A percentile compares a stretch with the other conserved stretches of the same genome.
These are phyloP conservation scores for Platycercus adscitus DNA, from an alignment of 2,113 vertebrate species.

Conservation along the genomic window DNA sequence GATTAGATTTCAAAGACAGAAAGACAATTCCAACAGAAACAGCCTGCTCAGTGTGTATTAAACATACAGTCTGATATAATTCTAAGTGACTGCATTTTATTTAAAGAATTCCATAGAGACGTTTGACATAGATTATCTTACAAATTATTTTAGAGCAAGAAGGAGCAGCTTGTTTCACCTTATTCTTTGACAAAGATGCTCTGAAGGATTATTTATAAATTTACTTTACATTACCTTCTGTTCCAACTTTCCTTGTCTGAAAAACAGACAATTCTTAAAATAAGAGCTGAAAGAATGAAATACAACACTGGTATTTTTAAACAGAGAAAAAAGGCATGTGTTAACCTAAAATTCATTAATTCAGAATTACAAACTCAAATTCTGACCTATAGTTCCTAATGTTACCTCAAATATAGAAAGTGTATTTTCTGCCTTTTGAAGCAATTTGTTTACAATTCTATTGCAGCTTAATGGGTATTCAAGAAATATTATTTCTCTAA, in stretches of 20 bases:
- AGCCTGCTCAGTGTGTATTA: background rate
- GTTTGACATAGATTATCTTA: background rate
- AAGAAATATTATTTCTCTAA: background rate
- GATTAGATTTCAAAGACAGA: background rate
- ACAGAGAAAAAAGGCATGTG: background rate
- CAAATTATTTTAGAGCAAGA: background rate
- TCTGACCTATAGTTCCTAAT: background rate
- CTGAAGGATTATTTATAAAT: background rate
- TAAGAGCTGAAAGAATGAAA: background rate
- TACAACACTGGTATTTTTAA: background rate
- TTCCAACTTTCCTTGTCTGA: background rate
- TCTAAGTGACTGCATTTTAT: background rate
- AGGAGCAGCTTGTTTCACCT: background rate
- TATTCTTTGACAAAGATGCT: background rate
- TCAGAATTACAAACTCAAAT: background rate
- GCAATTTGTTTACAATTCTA: background rate
- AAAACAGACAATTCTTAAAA: background rate
- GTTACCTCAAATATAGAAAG: background rate
- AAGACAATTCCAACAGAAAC: background rate
- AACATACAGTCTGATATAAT: background rate
- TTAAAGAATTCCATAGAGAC: background rate
- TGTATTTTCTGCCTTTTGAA: background rate
- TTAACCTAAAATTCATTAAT: background rate
- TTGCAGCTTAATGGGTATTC: background rate
- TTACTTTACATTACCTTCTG: background rate